Conservation (phyloP, 2,888 invertebrate species). For the Maniola hyperantus region DNA sequence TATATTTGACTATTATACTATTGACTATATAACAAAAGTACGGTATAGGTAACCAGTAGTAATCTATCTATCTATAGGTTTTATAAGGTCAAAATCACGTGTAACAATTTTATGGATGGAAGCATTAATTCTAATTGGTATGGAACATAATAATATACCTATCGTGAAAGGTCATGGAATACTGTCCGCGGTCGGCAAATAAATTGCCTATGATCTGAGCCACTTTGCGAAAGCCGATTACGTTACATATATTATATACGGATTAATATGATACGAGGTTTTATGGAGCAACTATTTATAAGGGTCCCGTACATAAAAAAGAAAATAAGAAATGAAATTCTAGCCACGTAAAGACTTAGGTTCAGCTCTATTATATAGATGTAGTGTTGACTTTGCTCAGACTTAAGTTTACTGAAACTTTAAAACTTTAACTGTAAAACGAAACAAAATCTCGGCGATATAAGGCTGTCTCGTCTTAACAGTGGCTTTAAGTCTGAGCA, state of each 20-base stretch:
- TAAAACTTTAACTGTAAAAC: no score
- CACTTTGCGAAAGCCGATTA: slow-evolving; percentile 32
- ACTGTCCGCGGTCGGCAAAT: slow-evolving; percentile 26
- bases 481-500: no score
- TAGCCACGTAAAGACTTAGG: no score
- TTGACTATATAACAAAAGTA: no score
- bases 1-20: no score
- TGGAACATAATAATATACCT: slow-evolving; percentile 19
- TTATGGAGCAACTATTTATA: background rate
- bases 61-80: no score
- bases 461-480: no score
- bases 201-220: slow-evolving; percentile 27
- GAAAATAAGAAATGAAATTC: background rate
- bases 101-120: background rate
- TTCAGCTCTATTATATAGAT: no score
- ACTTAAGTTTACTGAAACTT: no score
- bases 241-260: slow-evolving; percentile 16
- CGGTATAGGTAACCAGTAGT: no score
- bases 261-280: slow-evolving; percentile 3
- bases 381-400: no score
- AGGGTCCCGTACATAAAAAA: background rate
- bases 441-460: no score
- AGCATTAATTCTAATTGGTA: background rate
- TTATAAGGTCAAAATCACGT: background rate
- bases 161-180: slow-evolving; percentile 42